These are phyloP conservation scores for Sabatieria punctata DNA, from an alignment of 2,888 invertebrate species.

Conservation along the genomic window DNA sequence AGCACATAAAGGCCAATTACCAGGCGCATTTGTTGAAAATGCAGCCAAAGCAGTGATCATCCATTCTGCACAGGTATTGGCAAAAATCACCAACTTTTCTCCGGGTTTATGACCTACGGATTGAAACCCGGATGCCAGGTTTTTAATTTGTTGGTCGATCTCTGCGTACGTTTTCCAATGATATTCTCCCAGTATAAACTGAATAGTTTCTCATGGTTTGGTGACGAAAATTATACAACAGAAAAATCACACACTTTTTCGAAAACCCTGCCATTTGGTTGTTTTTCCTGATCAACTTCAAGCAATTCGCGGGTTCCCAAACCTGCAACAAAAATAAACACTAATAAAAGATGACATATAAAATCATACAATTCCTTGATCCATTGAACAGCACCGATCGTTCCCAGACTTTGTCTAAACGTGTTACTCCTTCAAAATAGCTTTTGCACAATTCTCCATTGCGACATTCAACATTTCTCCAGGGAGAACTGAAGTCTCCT, in stretches of 20 bases:
- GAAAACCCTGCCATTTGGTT: conserved; percentile 80
- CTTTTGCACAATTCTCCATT: conserved; percentile 23
- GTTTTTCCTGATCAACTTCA: conserved; percentile 80
- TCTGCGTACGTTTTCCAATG: conserved; percentile 68
- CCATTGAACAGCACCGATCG: conserved; percentile 29
- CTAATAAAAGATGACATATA: too few species aligned
- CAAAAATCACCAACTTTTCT: conserved; percentile 72
- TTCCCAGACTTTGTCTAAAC: conserved; percentile 35
- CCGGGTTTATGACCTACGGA: conserved; percentile 55
- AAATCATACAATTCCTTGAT: neutral
- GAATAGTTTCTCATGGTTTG: too few species aligned
- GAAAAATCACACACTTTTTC: conserved; percentile 86
- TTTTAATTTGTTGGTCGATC: conserved; percentile 52
- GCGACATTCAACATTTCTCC: conserved; percentile 21
- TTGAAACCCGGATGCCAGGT: conserved; percentile 66
- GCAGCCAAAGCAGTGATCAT: conserved; percentile 87
- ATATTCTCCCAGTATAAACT: conserved; percentile 88
- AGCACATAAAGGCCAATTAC: too few species aligned
- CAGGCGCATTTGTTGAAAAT: conserved; percentile 76
- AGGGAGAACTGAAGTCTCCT: conserved; percentile 18
- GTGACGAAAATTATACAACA: too few species aligned
- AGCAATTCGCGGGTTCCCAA: conserved; percentile 36
- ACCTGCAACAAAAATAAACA: conserved; percentile 16
- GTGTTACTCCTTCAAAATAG: conserved; percentile 31
- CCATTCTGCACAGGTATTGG: conserved; percentile 96